Evolutionary conservation across 2,113 vertebrate genomes (phyloP).

Genomic region (Illadopsis cleaveri): DNA sequence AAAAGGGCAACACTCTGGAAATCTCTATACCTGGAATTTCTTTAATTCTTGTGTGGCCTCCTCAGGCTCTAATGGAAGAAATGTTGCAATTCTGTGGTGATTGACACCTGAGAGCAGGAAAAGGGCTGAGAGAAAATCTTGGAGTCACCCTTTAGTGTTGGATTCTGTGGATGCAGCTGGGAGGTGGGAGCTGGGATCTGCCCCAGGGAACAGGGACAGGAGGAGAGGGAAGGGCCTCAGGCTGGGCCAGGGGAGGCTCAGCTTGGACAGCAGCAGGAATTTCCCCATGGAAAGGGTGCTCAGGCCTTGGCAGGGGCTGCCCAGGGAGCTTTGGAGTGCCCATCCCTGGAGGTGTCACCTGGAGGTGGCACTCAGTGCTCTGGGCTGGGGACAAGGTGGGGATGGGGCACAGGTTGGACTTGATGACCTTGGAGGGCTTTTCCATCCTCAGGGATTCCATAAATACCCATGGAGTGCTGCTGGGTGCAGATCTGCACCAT

Average conservation of each 20-base stretch:
- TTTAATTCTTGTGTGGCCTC: too few relatives aligned
- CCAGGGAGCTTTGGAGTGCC: background rate
- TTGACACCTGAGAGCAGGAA: too few relatives aligned
- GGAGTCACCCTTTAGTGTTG: too few relatives aligned
- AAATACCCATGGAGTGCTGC: background rate
- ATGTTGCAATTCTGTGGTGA: too few relatives aligned
- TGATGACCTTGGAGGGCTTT: background rate
- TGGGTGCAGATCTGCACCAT: background rate
- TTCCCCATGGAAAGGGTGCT: background rate
- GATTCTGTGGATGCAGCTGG: too few relatives aligned
- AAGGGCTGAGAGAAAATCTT: too few relatives aligned
- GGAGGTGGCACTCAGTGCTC: background rate
- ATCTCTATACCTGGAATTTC: too few relatives aligned
- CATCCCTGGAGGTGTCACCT: background rate
- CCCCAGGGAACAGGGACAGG: background rate
- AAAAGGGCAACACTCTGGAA: too few relatives aligned
- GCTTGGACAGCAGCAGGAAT: background rate
- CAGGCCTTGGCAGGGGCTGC: background rate
- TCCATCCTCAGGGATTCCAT: background rate
- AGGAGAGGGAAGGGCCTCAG: background rate
- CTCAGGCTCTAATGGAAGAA: too few relatives aligned
- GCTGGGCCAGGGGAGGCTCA: background rate
- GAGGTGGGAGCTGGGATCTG: too few relatives aligned
- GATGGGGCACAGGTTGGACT: accelerated
- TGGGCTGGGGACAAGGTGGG: background rate